A percentile compares a stretch with the other conserved stretches of the same genome.
Conservation (phyloP, 2,797 vertebrate genomes). For the Poecilia velifera region DNA sequence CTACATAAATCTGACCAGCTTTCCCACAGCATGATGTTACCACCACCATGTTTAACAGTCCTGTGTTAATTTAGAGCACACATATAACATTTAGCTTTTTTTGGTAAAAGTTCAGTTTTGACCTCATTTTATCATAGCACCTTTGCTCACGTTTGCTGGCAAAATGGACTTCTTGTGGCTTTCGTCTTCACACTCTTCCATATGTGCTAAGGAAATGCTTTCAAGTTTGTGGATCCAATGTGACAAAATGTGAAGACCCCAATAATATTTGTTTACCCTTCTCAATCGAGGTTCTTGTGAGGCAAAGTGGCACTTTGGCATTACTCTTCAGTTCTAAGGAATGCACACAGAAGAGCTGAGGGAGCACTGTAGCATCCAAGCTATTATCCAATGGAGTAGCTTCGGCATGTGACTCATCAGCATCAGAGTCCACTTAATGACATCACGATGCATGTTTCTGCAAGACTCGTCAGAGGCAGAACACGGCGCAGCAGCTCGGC, state of each 20-base stretch:
- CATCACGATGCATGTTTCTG: constrained; percentile 74
- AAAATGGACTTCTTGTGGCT: not conserved
- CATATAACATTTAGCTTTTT: not conserved
- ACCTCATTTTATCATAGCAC: not conserved
- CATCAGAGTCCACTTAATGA: constrained; percentile 73
- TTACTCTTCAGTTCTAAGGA: not conserved
- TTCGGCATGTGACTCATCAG: constrained; percentile 78
- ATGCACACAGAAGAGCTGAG: constrained; percentile 33
- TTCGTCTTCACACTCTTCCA: not conserved
- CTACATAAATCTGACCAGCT: not conserved
- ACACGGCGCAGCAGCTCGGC: constrained; percentile 18
- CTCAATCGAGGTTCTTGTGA: not conserved
- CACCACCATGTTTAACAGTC: not conserved
- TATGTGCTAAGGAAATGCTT: not conserved
- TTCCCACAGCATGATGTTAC: not conserved
- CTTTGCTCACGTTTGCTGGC: not conserved
- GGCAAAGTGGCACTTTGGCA: not conserved
- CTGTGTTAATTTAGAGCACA: not conserved
- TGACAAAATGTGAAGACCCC: not conserved
- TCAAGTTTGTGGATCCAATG: not conserved
- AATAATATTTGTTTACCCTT: not conserved
- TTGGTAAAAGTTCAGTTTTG: not conserved
- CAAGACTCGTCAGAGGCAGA: constrained; percentile 33
- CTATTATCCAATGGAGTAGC: constrained; percentile 66
- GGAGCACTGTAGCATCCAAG: constrained; percentile 46